A percentile compares a stretch with the other conserved stretches of the same genome.
phyloP scores from a whole-genome alignment of 92 coral and sea anemone species.

The Siderastrea radians region DNA sequence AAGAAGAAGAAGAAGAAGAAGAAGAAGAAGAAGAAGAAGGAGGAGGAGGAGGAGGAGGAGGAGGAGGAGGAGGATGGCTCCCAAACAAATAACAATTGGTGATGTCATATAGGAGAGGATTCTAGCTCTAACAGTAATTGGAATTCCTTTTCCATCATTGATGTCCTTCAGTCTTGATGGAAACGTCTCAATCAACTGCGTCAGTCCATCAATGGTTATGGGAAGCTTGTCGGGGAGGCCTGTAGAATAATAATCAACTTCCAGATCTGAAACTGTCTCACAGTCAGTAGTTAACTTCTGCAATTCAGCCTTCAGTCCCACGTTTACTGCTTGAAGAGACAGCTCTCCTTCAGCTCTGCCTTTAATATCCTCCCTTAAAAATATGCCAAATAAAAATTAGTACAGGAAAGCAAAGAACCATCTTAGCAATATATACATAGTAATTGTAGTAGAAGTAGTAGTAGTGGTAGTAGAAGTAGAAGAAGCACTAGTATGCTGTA shows the following conservation, averaged over 20 bases:
- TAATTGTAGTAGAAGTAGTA: background rate
- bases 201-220: conserved; percentile 28
- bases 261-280: conserved; percentile 1
- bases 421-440: too few species aligned
- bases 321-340: background rate
- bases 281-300: conserved; percentile 21
- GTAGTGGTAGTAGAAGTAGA: background rate
- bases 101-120: background rate
- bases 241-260: conserved; percentile 38
- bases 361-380: background rate
- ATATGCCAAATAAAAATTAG: background rate
- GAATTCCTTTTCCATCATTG: conserved; percentile 45
- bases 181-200: conserved; percentile 18
- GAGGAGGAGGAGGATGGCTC: too few species aligned
- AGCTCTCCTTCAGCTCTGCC: conserved; percentile 20
- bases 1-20: too few species aligned
- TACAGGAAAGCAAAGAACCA: too few species aligned
- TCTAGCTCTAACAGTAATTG: conserved; percentile 11
- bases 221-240: conserved; percentile 33
- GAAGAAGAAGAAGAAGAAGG: too few species aligned
- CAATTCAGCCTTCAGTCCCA: conserved; percentile 39
- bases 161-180: conserved; percentile 17
- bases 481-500: too few species aligned
- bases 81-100: too few species aligned
- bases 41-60: too few species aligned